Conservation (phyloP, 1,140 invertebrate species). For the Drosophila nannoptera region DNA sequence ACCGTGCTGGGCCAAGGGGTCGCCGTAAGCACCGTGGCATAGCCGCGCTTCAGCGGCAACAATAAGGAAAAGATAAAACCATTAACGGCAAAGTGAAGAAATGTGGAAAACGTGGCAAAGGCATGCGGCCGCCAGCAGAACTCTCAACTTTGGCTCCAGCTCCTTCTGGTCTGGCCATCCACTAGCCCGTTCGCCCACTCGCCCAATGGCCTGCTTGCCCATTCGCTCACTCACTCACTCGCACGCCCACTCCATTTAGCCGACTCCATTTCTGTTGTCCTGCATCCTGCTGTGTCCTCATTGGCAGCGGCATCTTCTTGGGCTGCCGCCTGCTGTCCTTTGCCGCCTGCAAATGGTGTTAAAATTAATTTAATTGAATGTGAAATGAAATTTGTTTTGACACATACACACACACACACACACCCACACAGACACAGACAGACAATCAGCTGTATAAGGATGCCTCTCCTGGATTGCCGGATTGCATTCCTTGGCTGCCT, state of each 20-base stretch:
- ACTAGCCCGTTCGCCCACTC: too few species aligned
- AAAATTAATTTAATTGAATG: conserved; percentile 79
- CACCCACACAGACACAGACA: conserved; percentile 13
- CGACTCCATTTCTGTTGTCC: conserved; percentile 4
- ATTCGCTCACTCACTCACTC: too few species aligned
- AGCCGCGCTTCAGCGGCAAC: conserved; percentile 22
- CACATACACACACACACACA: conserved; percentile 51
- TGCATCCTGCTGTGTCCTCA: conserved; percentile 62
- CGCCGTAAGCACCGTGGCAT: too few species aligned
- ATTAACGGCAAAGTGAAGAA: conserved; percentile 69
- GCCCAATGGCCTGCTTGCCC: too few species aligned
- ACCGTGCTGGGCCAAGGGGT: neutral
- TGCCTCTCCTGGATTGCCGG: conserved; percentile 44
- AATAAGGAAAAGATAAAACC: conserved; percentile 68
- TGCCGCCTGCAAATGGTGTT: conserved; percentile 73
- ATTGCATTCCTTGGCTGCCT: conserved; percentile 55
- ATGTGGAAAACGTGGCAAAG: conserved; percentile 74
- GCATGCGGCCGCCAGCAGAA: conserved; percentile 51
- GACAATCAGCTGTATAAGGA: conserved; percentile 6
- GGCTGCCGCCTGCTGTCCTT: conserved; percentile 33
- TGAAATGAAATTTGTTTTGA: conserved; percentile 78
- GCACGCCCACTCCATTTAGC: too few species aligned
- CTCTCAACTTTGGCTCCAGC: conserved; percentile 16
- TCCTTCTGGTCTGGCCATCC: too few species aligned
- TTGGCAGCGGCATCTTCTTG: conserved; percentile 62